Conservation (phyloP, 1,140 invertebrate genomes). For the Euborellia annulipes region DNA sequence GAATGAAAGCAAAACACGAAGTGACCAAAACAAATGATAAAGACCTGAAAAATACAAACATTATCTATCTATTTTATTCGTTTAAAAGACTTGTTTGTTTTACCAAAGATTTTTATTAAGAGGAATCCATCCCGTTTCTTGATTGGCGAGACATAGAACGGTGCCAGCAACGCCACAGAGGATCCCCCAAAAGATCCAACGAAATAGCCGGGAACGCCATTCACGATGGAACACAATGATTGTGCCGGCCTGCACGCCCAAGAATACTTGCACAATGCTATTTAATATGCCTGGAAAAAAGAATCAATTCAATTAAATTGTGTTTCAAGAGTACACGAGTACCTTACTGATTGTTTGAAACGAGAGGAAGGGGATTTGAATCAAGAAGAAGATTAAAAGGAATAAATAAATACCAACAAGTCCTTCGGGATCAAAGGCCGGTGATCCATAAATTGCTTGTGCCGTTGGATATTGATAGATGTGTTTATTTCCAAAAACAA, state of each 20-base stretch:
- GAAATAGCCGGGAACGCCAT: slow-evolving; percentile 40
- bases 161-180: slow-evolving; percentile 47
- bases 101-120: slow-evolving; percentile 63
- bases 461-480: slow-evolving; percentile 48
- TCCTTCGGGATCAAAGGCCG: slow-evolving; percentile 68
- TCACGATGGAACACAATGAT: slow-evolving; percentile 51
- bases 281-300: too few relatives aligned
- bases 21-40: slow-evolving; percentile 72
- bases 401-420: slow-evolving; percentile 35
- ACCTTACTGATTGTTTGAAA: too few relatives aligned
- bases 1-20: slow-evolving; percentile 50
- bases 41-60: slow-evolving; percentile 40
- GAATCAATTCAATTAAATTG: too few relatives aligned
- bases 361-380: too few relatives aligned
- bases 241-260: slow-evolving; percentile 72
- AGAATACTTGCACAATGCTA: slow-evolving; percentile 52
- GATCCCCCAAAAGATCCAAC: slow-evolving; percentile 52
- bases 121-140: slow-evolving; percentile 64
- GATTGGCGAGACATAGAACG: slow-evolving; percentile 52
- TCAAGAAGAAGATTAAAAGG: too few relatives aligned
- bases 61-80: not conserved
- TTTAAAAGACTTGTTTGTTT: not conserved
- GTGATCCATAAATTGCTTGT: slow-evolving; percentile 42
- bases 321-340: too few relatives aligned
- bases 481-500: slow-evolving; percentile 48